Percentiles rank a stretch among this genome's conserved stretches.
phyloP scores from a whole-genome alignment of 2,113 vertebrate genomes.

The Corythornis cristatus region DNA sequence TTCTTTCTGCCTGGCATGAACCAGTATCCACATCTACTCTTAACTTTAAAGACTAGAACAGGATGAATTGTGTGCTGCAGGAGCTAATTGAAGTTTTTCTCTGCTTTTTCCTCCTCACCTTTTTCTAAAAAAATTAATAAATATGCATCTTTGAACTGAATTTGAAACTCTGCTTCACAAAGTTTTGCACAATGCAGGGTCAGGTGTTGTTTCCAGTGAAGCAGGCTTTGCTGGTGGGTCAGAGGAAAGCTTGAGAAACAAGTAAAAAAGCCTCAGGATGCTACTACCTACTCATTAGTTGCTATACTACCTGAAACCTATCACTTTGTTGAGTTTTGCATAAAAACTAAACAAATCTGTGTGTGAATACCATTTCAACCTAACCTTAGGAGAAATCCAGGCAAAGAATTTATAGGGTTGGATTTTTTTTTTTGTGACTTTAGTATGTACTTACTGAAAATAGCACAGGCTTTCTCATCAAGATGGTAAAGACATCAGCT shows the following conservation, averaged over 20 bases:
- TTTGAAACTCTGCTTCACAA: not conserved
- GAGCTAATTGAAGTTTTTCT: not conserved
- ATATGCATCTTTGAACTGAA: not conserved
- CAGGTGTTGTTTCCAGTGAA: not conserved
- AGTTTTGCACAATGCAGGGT: not conserved
- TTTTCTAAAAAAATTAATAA: not conserved
- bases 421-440: not conserved
- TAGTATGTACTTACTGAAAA: not conserved
- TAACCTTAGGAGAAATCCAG: not conserved
- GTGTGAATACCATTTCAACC: not conserved
- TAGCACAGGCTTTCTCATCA: not conserved
- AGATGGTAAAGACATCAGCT: not conserved
- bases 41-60: not conserved
- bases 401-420: not conserved
- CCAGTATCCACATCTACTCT: not conserved
- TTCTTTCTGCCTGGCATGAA: not conserved
- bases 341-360: not conserved
- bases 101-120: not conserved
- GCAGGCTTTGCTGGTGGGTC: not conserved
- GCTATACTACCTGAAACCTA: not conserved
- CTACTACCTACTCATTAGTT: not conserved
- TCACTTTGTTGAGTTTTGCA: not conserved
- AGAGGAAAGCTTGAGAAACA: not conserved
- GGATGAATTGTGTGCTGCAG: not conserved
- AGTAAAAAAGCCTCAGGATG: not conserved